phyloP scores from a whole-genome alignment of 2,888 invertebrate genomes.

The Timema podura region DNA sequence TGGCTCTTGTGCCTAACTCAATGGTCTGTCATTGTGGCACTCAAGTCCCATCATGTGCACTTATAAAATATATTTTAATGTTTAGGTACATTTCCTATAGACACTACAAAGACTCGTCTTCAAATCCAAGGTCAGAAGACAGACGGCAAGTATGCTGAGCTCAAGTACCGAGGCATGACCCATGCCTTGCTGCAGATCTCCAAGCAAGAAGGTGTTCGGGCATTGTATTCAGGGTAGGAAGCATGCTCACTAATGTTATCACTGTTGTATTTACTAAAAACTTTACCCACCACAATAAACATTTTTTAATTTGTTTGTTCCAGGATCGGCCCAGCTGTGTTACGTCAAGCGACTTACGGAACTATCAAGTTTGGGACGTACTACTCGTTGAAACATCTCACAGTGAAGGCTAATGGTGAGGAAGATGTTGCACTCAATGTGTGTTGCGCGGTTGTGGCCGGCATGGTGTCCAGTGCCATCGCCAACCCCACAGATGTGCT shows the following conservation, averaged over 20 bases:
- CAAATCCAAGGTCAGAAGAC: constrained; percentile 91
- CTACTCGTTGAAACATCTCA: constrained; percentile 75
- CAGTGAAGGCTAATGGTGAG: constrained; percentile 52
- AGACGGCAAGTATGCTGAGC: constrained; percentile 66
- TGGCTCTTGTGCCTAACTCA: no score
- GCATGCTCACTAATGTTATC: no score
- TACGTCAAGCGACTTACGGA: constrained; percentile 92
- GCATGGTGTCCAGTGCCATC: constrained; percentile 89
- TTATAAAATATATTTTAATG: constrained; percentile 18
- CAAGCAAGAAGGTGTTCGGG: constrained; percentile 78
- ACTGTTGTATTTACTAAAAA: no score
- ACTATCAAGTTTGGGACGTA: constrained; percentile 96
- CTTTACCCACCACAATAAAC: no score
- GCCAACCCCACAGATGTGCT: constrained; percentile 95
- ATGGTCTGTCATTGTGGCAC: no score
- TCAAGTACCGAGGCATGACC: constrained; percentile 85
- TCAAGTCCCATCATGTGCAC: no score
- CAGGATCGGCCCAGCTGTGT: constrained; percentile 88
- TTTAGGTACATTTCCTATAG: constrained; percentile 92
- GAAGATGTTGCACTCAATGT: constrained; percentile 65
- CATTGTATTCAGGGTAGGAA: constrained; percentile 79
- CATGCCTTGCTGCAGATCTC: constrained; percentile 86
- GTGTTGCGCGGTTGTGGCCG: constrained; percentile 77
- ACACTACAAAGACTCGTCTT: constrained; percentile 89
- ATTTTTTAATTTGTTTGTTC: no score